These are phyloP conservation scores for Monopis laevigella DNA, from an alignment of 2,888 invertebrate species.

Conservation along the genomic window DNA sequence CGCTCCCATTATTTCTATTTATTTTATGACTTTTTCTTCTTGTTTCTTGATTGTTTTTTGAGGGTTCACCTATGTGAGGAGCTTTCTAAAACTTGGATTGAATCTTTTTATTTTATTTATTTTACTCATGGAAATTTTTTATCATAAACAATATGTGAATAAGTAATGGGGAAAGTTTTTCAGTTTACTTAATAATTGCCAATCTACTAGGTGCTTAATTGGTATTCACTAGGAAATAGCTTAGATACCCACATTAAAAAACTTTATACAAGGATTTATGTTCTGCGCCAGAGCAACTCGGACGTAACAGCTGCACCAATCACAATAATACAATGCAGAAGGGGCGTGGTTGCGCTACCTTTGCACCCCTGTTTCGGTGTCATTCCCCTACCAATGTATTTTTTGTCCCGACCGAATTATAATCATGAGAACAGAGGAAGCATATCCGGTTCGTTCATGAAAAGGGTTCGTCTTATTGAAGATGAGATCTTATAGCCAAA, in stretches of 20 bases:
- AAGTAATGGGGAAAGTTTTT: too few relatives aligned
- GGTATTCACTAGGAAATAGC: too few relatives aligned
- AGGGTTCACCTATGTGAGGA: too few relatives aligned
- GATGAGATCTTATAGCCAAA: too few relatives aligned
- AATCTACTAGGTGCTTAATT: too few relatives aligned
- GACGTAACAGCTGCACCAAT: slow-evolving; percentile 62
- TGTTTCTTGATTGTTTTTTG: slow-evolving; percentile 7
- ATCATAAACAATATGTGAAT: too few relatives aligned
- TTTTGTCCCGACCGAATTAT: slow-evolving; percentile 45
- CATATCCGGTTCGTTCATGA: slow-evolving; percentile 10
- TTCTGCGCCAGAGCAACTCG: slow-evolving; percentile 6
- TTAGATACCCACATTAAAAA: too few relatives aligned
- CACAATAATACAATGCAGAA: slow-evolving; percentile 59
- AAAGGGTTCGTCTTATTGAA: too few relatives aligned
- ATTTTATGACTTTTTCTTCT: slow-evolving; percentile 27
- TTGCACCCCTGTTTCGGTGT: slow-evolving; percentile 34
- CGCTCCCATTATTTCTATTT: slow-evolving; percentile 46
- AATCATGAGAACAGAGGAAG: slow-evolving; percentile 9
- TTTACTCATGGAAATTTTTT: too few relatives aligned
- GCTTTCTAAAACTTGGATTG: too few relatives aligned
- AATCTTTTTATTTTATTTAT: too few relatives aligned
- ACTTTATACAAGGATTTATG: neutral
- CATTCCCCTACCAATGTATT: slow-evolving; percentile 53
- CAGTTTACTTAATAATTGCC: too few relatives aligned
- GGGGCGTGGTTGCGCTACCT: slow-evolving; percentile 39